A percentile compares a stretch with the other conserved stretches of the same genome.
Evolutionary conservation across 2,113 vertebrate genomes (phyloP).

Genomic region (Smithornis capensis): DNA sequence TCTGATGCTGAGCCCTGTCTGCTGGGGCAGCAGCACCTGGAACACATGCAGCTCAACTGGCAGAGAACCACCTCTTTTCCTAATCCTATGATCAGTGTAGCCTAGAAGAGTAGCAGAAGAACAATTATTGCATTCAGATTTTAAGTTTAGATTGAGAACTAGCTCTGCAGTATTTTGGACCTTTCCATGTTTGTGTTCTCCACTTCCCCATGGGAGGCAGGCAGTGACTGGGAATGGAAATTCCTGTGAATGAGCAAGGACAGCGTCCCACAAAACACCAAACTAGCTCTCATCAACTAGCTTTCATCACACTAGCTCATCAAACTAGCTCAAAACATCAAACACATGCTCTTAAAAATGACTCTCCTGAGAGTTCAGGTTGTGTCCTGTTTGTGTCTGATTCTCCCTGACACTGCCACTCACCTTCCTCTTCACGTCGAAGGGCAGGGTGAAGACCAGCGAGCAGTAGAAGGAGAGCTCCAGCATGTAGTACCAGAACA

Average conservation of each 20-base stretch:
- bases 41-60: background rate
- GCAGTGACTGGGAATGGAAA: background rate
- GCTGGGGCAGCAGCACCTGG: background rate
- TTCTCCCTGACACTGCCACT: conserved; percentile 26
- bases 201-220: background rate
- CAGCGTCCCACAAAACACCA: background rate
- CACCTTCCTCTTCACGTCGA: conserved; percentile 92
- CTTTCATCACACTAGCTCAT: too few species aligned
- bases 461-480: conserved; percentile 91
- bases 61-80: background rate
- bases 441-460: conserved; percentile 84
- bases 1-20: background rate
- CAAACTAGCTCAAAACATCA: background rate
- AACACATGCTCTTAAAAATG: background rate
- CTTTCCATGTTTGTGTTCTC: background rate
- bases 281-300: too few species aligned
- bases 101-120: background rate
- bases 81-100: background rate
- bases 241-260: background rate
- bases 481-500: conserved; percentile 89
- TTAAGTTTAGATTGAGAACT: background rate
- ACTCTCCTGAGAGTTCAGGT: background rate
- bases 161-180: background rate
- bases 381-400: background rate
- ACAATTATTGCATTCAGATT: background rate